These are phyloP conservation scores for Peromyscus melanophrys DNA, from an alignment of 2,797 vertebrate species.

Conservation along the genomic window DNA sequence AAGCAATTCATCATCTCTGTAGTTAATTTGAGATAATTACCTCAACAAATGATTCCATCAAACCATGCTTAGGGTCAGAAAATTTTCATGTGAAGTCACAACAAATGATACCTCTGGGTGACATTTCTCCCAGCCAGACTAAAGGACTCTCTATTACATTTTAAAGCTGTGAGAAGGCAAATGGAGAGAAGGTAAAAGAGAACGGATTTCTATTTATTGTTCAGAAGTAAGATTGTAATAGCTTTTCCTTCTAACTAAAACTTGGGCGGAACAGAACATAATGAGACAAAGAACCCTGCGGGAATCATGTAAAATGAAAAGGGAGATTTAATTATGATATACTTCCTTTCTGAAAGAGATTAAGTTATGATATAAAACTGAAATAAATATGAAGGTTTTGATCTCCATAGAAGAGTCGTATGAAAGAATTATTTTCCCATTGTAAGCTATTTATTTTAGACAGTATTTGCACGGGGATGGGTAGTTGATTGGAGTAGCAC, in stretches of 20 bases:
- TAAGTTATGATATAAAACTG: not conserved
- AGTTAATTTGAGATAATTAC: slow-evolving; percentile 35
- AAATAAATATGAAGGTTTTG: slow-evolving; percentile 33
- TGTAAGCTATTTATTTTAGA: slow-evolving; percentile 5
- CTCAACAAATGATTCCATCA: not conserved
- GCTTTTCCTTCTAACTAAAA: slow-evolving; percentile 19
- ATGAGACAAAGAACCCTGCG: slow-evolving; percentile 21
- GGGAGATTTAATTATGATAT: slow-evolving; percentile 11
- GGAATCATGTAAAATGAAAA: slow-evolving; percentile 40
- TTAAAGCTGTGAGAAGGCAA: not conserved
- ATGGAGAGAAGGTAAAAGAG: not conserved
- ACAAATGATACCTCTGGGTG: not conserved
- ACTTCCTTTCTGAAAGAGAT: slow-evolving; percentile 30
- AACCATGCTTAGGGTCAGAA: not conserved
- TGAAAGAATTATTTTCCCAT: not conserved
- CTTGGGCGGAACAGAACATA: not conserved
- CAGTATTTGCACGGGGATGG: not conserved
- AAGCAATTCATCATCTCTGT: not conserved
- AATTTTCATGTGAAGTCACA: not conserved
- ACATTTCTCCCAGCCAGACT: not conserved
- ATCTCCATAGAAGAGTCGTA: not conserved
- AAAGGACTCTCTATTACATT: not conserved
- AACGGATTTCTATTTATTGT: not conserved
- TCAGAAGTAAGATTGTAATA: slow-evolving; percentile 52
- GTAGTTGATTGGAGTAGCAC: not conserved